Base-by-base conservation (phyloP, 2,888 invertebrate genomes). In the Tinea trinotella region DNA sequence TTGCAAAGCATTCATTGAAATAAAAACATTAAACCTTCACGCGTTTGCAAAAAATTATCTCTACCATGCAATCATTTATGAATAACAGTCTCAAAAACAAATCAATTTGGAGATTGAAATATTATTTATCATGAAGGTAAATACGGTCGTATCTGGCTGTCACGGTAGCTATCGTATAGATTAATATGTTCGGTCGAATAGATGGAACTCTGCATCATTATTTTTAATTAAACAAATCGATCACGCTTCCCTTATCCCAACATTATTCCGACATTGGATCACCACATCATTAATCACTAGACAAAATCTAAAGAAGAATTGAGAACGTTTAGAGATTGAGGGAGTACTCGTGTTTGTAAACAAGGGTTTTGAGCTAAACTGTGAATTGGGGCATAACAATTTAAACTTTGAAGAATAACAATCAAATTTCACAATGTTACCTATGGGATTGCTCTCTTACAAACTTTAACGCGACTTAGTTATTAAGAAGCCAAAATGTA, bases 211-310 rank as follows among this genome's bases (percentile, higher is more conserved):
- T 61, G 62, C 58, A 60, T 66, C 64, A 67, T 66, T 69, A 67
- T 68, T 68, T 67, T 68, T 66, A 68, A 69, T 69, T 69, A 67
- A 67, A 65, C 63, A 64, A 67, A 67, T 67, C 65, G 64, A 66
- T 64, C 61, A 56, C 54, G 56, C 57, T 59, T 57, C 59, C 55
- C 57, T 59, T 57, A 58, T 60, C 57, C 52, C 60, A 61, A 62
- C 62, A 60, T 57, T 62, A 62, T 64, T 65, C 59, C 56, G 60
- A 58, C 59, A 56, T 58, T 54, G 59, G 58, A 59, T 62, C 59
- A 57, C 61, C 60, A 59, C 61, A 61, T 61, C 66, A 68, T 68
- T 66, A 68, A 69, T 69, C 69, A 67, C 59, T 36, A 59, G 59
- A 30, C 24, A 22, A n/a, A 48, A 18, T 50, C 24, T 24, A 24